Evolutionary conservation across 1,140 invertebrate species (phyloP).

Genomic region (Musca domestica): DNA sequence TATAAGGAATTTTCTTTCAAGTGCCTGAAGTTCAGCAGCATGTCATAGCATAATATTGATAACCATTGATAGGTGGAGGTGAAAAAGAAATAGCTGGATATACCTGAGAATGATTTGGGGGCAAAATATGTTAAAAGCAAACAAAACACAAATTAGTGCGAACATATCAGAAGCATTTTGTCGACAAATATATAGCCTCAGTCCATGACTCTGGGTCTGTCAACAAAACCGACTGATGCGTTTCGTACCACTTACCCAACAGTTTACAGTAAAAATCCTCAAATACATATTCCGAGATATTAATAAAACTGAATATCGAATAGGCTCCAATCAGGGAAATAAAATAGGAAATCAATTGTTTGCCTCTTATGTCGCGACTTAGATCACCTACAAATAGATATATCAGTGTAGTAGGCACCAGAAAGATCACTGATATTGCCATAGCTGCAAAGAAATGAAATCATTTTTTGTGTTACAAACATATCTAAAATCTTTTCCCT

Average conservation of each 20-base stretch:
- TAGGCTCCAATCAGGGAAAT: constrained; percentile 62
- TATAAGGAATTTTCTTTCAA: constrained; percentile 35
- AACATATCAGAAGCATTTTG: too few relatives aligned
- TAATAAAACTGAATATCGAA: constrained; percentile 57
- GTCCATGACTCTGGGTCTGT: too few relatives aligned
- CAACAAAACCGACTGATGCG: constrained; percentile 38
- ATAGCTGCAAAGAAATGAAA: constrained; percentile 56
- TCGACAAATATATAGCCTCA: too few relatives aligned
- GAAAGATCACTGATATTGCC: constrained; percentile 65
- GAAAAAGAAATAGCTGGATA: constrained; percentile 71
- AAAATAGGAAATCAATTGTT: constrained; percentile 71
- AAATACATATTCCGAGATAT: not conserved
- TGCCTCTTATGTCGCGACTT: constrained; percentile 67
- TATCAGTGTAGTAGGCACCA: constrained; percentile 66
- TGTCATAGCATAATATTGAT: constrained; percentile 71
- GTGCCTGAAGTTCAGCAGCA: constrained; percentile 67
- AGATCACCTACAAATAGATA: constrained; percentile 68
- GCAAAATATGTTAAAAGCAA: too few relatives aligned
- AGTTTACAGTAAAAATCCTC: not conserved
- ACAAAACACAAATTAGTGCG: too few relatives aligned
- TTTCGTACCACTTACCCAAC: not conserved
- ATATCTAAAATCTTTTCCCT: not conserved
- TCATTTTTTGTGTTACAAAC: not conserved
- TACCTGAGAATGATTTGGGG: too few relatives aligned
- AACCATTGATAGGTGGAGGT: constrained; percentile 75